Base-by-base conservation (phyloP, 2,888 invertebrate species). In the Corythucha ciliata region DNA sequence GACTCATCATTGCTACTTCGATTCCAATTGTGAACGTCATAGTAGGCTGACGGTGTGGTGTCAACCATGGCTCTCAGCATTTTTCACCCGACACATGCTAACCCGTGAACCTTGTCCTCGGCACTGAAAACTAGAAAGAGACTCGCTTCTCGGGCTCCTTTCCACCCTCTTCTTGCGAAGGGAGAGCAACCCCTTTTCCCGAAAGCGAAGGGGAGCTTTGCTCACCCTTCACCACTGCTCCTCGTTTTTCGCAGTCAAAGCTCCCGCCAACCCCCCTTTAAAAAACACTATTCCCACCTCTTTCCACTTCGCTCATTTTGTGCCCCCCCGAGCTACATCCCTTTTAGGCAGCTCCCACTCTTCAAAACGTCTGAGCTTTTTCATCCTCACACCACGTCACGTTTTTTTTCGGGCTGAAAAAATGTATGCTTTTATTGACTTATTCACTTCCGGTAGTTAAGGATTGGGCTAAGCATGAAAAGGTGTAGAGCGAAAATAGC, bases 41-140 rank as follows among this genome's bases (percentile, higher is more conserved):
- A 46, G n/a, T 36, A 21, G 51, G 51, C 51, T 45, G 51, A 45
- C 51, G 51, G 51, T 50, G 51, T 51, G 44, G 45, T 44, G 51
- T 51, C 51, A 51, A 45, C 51, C 51, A 51, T 51, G 36, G 34
- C 37, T 44, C 21, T 51, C 41, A 51, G 37, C 51, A 51, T 51
- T 32, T 50, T 45, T 44, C 26, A 25, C 37, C 25, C 24, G 34
- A 37, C 22, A 25, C 51, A 51, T 51, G 45, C 39, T 51, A 45
- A 40, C 51, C 51, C 51, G 51, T 14, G 45, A 44, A 37, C 45
- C 36, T 44, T 37, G 44, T 20, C 51, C 51, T 51, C 51, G 41
- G 45, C 45, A 51, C 51, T 51, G 51, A 26, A 36, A 33, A 16
- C 8, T 22, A 18, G 16, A 26, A 29, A n/a, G n/a, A n/a, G n/a